Base-by-base conservation (phyloP, 2,797 vertebrate species). In the Basileuterus tristriatus region DNA sequence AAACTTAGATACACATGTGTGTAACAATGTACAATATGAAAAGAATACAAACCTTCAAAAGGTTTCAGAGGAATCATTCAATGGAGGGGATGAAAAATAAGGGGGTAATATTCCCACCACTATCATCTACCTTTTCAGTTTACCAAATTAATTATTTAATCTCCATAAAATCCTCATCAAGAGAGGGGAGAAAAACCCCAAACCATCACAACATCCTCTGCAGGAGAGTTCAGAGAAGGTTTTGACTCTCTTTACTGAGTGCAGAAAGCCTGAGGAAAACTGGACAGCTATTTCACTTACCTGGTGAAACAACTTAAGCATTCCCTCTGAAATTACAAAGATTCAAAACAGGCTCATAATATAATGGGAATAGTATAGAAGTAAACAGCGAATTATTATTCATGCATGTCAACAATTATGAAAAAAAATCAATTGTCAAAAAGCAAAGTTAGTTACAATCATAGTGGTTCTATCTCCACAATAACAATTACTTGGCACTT, bases 1-100 rank as follows among this genome's bases (percentile, higher is more conserved):
- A 23, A 52, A 41, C 9, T 6, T 24, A 16, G 4, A 3, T 22
- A 22, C 14, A 12, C 0, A 0, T 41, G 1, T 20, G 17, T 58
- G 15, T 26, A n/a, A 30, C n/a, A 78, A 7, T 3, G 4, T 6
- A 52, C 10, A 15, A 19, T 20, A 30, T 9, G 4, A 44, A 85
- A 77, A 59, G 10, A 67, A 52, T 23, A 6, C 5, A 72, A 76
- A 59, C 0, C 0, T 69, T 53, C 19, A 34, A 76, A 82, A 37
- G 0, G 2, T 47, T 56, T 36, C 2, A 5, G 15, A 72, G 5
- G 4, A 85, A 60, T 44, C 27, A 3, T 56, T 50, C 23, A 64
- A 10, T 71, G 30, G 2, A 76, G 3, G 3, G 5, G 9, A 46
- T 41, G 3, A 7, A 16, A 29, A 49, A 53, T 53, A 12, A 64